Percentiles rank a stretch among this genome's conserved stretches.
These are phyloP conservation scores for Lepidothrix coronata DNA, from an alignment of 2,113 vertebrate species.

Conservation along the genomic window DNA sequence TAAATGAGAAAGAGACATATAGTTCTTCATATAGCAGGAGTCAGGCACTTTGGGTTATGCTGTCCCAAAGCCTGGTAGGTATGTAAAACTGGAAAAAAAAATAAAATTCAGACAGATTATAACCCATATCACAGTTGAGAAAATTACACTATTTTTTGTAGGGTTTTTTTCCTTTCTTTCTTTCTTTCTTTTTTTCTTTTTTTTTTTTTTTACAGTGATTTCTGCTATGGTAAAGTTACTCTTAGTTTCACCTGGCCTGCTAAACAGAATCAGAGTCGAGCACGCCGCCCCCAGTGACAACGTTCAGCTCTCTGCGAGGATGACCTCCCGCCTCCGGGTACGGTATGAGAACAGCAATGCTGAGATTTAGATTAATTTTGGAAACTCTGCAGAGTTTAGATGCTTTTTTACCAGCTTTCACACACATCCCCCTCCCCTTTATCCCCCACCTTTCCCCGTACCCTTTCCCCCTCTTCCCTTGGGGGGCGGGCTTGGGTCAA, in stretches of 20 bases:
- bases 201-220: slow-evolving; percentile 52
- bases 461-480: neutral
- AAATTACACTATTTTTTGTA: slow-evolving; percentile 15
- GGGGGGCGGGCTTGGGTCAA: slow-evolving; percentile 3
- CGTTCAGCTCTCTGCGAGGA: neutral
- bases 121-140: slow-evolving; percentile 66
- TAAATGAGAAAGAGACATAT: slow-evolving; percentile 51
- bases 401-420: neutral
- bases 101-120: slow-evolving; percentile 40
- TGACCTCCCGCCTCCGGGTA: neutral
- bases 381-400: slow-evolving; percentile 24
- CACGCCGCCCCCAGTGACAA: slow-evolving; percentile 1
- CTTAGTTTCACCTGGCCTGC: slow-evolving; percentile 57
- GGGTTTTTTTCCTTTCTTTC: neutral
- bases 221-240: slow-evolving; percentile 44
- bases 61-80: slow-evolving; percentile 48
- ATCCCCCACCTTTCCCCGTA: neutral
- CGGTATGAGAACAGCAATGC: slow-evolving; percentile 17
- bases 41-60: slow-evolving; percentile 41
- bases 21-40: slow-evolving; percentile 27
- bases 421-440: neutral
- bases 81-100: slow-evolving; percentile 43
- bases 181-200: neutral
- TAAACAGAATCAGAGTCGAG: slow-evolving; percentile 11
- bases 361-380: slow-evolving; percentile 30